phyloP scores from a whole-genome alignment of 2,113 vertebrate genomes.

The Ceuthmochares aereus region DNA sequence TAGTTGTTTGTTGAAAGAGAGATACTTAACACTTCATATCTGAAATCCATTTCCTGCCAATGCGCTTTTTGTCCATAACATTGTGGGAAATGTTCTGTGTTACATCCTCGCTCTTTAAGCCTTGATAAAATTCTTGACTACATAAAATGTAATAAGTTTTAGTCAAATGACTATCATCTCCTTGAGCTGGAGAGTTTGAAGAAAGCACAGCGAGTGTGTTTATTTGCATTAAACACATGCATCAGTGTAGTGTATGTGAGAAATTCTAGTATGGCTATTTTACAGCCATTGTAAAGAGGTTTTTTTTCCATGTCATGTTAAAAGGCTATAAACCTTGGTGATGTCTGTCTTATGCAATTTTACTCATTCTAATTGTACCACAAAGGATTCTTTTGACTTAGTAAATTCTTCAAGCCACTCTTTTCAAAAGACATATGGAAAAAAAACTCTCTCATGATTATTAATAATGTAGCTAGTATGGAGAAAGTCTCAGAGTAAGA shows the following conservation, averaged over 20 bases:
- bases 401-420: constrained; percentile 51
- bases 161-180: constrained; percentile 54
- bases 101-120: constrained; percentile 44
- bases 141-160: constrained; percentile 50
- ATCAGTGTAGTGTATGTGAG: background rate
- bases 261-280: background rate
- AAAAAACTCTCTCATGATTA: constrained; percentile 56
- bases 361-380: constrained; percentile 71
- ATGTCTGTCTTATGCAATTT: constrained; percentile 65
- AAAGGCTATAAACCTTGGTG: constrained; percentile 57
- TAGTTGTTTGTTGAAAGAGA: constrained; percentile 40
- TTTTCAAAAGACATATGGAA: constrained; percentile 60
- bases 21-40: background rate
- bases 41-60: constrained; percentile 58
- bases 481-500: constrained; percentile 42
- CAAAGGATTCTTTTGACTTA: constrained; percentile 65
- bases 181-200: constrained; percentile 19
- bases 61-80: background rate
- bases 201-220: constrained; percentile 43
- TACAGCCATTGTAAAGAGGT: background rate
- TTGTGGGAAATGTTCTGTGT: constrained; percentile 43
- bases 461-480: constrained; percentile 52
- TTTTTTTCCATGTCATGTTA: constrained; percentile 30
- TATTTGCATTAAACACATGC: constrained; percentile 40
- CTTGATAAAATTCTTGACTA: constrained; percentile 45